Evolutionary conservation across 2,113 vertebrate genomes (phyloP).

Genomic region (Pantherophis guttatus): DNA sequence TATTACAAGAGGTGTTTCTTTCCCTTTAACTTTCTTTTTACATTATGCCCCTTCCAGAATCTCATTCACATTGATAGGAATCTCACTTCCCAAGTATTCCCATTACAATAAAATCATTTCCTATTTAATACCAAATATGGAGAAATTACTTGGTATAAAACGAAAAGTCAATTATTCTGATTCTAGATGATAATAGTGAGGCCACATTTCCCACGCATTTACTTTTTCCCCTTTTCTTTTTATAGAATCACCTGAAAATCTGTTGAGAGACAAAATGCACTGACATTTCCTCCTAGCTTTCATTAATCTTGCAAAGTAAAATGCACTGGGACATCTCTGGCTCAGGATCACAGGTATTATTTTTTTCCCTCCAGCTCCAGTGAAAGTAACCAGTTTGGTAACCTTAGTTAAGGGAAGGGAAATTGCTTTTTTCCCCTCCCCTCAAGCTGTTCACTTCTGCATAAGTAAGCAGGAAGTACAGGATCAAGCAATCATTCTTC

Average conservation of each 20-base stretch:
- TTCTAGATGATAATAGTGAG: conserved; percentile 14
- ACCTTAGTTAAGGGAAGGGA: conserved; percentile 37
- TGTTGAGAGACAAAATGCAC: background rate
- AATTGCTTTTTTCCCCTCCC: conserved; percentile 30
- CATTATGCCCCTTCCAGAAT: background rate
- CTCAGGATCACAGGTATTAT: accelerated
- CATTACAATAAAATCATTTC: background rate
- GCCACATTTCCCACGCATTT: background rate
- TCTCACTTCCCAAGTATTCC: background rate
- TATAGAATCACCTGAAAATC: background rate
- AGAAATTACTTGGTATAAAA: conserved; percentile 28
- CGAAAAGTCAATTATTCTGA: background rate
- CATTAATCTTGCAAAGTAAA: background rate
- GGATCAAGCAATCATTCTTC: conserved; percentile 4
- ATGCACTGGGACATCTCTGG: background rate
- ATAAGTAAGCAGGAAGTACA: conserved; percentile 46
- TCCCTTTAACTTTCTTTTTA: background rate
- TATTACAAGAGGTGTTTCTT: background rate
- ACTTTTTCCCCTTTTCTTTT: background rate
- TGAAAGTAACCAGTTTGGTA: conserved; percentile 37
- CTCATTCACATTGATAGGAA: background rate
- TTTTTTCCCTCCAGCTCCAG: conserved; percentile 20
- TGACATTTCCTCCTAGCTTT: background rate
- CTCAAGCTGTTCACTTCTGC: conserved; percentile 5
- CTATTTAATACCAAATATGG: background rate